Evolutionary conservation across 1,140 invertebrate genomes (phyloP).

Genomic region (Brachionus rotundiformis): DNA sequence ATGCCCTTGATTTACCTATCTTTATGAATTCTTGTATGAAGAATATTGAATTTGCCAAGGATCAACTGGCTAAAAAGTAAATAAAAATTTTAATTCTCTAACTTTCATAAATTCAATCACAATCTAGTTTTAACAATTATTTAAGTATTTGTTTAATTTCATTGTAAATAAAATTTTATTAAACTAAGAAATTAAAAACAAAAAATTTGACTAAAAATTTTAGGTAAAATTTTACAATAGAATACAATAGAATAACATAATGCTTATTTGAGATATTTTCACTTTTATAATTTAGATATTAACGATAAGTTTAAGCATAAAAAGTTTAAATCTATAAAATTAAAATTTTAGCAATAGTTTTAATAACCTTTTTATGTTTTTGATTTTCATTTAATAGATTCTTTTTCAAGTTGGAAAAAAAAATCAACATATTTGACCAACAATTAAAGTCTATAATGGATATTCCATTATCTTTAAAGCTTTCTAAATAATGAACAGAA

Average conservation of each 20-base stretch:
- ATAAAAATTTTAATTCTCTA: background rate
- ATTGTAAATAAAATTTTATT: too few relatives aligned
- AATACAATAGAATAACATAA: too few relatives aligned
- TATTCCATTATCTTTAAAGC: background rate
- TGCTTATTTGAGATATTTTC: too few relatives aligned
- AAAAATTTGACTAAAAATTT: too few relatives aligned
- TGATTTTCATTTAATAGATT: background rate
- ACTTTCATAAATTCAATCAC: too few relatives aligned
- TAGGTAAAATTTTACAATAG: too few relatives aligned
- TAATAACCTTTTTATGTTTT: background rate
- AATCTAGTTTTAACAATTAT: too few relatives aligned
- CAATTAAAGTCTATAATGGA: background rate
- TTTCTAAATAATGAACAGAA: background rate
- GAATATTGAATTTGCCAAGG: slow-evolving; percentile 67
- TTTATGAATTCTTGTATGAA: slow-evolving; percentile 67
- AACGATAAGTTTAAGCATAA: background rate
- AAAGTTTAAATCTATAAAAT: background rate
- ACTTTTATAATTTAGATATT: too few relatives aligned
- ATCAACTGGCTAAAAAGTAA: slow-evolving; percentile 66
- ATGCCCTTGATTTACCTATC: slow-evolving; percentile 65
- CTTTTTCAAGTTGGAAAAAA: background rate
- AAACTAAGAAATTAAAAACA: too few relatives aligned
- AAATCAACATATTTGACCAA: background rate
- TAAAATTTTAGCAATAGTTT: background rate
- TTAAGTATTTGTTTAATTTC: too few relatives aligned